Percentiles rank a stretch among this genome's conserved stretches.
These are phyloP conservation scores for Brachystomella parvula DNA, from an alignment of 1,140 invertebrate species.

Conservation along the genomic window DNA sequence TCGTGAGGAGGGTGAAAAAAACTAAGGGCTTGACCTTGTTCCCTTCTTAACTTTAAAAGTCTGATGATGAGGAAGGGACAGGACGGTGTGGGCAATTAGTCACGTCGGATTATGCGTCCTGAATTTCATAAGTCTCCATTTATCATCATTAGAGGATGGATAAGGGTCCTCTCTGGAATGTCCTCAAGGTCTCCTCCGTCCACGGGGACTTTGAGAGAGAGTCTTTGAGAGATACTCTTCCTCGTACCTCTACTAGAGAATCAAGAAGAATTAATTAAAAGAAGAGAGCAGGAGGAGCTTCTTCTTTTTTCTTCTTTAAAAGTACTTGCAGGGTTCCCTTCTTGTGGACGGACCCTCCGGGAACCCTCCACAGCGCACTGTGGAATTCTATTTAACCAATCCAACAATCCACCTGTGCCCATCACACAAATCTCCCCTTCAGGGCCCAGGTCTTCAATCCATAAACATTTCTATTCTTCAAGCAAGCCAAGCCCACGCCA, in stretches of 20 bases:
- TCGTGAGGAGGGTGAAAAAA: too few species aligned
- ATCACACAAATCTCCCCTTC: neutral
- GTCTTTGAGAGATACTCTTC: neutral
- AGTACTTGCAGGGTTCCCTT: too few species aligned
- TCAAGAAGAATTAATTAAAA: conserved; percentile 8
- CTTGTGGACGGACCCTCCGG: too few species aligned
- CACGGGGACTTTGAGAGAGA: neutral
- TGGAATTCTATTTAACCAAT: neutral
- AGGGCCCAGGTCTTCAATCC: neutral
- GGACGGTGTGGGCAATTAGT: conserved; percentile 2
- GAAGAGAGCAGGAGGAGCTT: conserved; percentile 1
- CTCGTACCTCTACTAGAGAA: too few species aligned
- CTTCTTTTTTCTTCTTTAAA: too few species aligned
- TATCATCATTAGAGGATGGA: conserved; percentile 9
- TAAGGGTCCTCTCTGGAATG: neutral
- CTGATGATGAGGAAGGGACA: neutral
- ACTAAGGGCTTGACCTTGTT: neutral
- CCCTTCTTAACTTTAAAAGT: neutral
- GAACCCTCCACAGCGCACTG: too few species aligned
- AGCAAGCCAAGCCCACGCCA: neutral
- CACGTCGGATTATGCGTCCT: conserved; percentile 11
- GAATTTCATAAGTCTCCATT: conserved; percentile 9
- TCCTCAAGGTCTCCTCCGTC: neutral
- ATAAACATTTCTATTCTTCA: conserved; percentile 1
- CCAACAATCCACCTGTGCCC: neutral